Base-by-base conservation (phyloP, 1,140 invertebrate species). In the Lordiphosa collinella region DNA sequence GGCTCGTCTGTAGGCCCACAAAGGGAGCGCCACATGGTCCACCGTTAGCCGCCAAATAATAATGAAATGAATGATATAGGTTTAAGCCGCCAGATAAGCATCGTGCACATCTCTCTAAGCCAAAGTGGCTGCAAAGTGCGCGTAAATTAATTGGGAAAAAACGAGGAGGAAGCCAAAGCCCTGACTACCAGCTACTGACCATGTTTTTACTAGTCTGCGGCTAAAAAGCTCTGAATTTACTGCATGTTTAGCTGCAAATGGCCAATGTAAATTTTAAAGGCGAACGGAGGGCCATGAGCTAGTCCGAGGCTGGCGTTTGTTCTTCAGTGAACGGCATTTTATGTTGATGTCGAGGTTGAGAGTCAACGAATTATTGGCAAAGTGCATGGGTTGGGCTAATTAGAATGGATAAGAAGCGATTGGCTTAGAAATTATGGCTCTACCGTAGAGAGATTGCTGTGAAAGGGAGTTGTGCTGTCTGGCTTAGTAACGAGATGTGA, bases 111-210 rank as follows among this genome's bases (percentile, higher is more conserved):
- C 60, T 51, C 56, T 65, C 47, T 48, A 37, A 67, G 54, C 46
- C 63, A 58, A 35, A 59, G 53, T 59, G 63, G 52, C 58, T 31
- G 50, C 54, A 65, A 78, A 78, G 74, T 68, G 74, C 75, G 70
- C 75, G 76, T 79, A 75, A 79, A 82, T 79, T 82, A 79, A 79
- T 70, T 75, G 76, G 66, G 43, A 50, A 37, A 29, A 10, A 25
- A 1, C 14, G 8, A 14, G 22, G 54, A 29, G 41, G 22, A 44
- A 44, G 41, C 41, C n/a, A 18, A 25, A 25, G 18, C 14, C 18
- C n/a, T 6, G 7, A 11, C 16, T 22, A 25, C 40, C 18, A 13
- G 29, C 41, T 31, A 16, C 16, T 47, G 61, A 34, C 53, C 53
- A 57, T 34, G 62, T 47, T 58, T 50, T 58, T 58, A 36, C n/a